Evolutionary conservation across 2,113 vertebrate genomes (phyloP), one percentile per base, ranked within the genome.

Genomic region (Eubucco bourcierii): DNA sequence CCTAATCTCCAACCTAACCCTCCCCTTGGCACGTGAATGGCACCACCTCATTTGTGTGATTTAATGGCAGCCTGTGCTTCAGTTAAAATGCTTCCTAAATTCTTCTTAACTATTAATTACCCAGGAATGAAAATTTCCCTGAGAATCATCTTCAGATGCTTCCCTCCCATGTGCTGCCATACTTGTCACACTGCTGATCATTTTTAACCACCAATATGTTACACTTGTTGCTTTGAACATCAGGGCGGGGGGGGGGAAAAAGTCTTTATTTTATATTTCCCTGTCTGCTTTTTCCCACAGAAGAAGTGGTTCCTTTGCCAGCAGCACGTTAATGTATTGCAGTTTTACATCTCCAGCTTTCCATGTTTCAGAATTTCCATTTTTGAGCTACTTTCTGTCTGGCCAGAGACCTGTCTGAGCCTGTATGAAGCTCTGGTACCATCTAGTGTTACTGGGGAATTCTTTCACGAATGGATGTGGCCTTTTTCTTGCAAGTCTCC

Each of bases 341-440:
- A 70, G 67, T 47, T 76, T 46, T 47, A 7, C 60, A 13, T 83
- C 66, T 61, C 13, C 63, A 6, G 66, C 46, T 65, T 55, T 37
- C 68, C 76, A 5, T 4, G 20, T 10, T 77, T 53, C 65, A 41
- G 17, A 59, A 70, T 72, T 91, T 85, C 44, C 16, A 0, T 10
- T 88, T 61, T 5, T 11, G 34, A 65, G 37, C 24, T 3, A 12
- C 12, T 80, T 64, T 55, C 34, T 39, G 18, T 3, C 20, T 2
- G 1, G 21, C 37, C 0, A 2, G 24, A 15, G 20, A 24, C n/a
- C 20, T 12, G 41, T 1, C 41, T 27, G 67, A 83, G 65, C 6
- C 61, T 31, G 39, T 14, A 84, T 65, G 66, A 93, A 88, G 76
- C 87, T 93, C 80, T 93, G 88, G 75, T 96, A 92, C 96, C 96